Evolutionary conservation across 1,140 invertebrate species (phyloP).

Genomic region (Lepidurus packardi): DNA sequence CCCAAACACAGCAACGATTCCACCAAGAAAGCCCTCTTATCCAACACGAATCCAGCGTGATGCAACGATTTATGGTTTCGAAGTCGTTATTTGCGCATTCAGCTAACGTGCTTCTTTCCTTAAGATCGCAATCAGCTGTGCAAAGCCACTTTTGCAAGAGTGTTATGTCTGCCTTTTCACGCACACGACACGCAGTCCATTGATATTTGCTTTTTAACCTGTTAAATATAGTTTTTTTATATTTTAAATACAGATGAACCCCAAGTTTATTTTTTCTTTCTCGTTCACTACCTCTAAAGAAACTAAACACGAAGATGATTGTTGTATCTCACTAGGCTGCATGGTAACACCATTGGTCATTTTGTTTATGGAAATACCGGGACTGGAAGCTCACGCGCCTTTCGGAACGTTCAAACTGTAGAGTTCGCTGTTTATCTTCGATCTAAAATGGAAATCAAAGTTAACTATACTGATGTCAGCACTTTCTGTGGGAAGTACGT

Average conservation of each 20-base stretch:
- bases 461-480: not conserved
- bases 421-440: not conserved
- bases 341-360: not conserved
- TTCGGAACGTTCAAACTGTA: not conserved
- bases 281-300: not conserved
- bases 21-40: not conserved
- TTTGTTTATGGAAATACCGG: not conserved
- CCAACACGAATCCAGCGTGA: not conserved
- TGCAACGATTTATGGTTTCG: not conserved
- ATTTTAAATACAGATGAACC: not conserved
- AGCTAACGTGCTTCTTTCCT: not conserved
- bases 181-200: not conserved
- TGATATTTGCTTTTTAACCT: slow-evolving; percentile 16
- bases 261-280: not conserved
- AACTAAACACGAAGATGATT: not conserved
- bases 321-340: not conserved
- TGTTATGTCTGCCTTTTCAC: not conserved
- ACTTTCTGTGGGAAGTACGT: not conserved
- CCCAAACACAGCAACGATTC: not conserved
- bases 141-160: not conserved
- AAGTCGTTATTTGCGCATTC: not conserved
- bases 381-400: not conserved
- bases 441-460: not conserved
- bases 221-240: not conserved
- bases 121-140: not conserved